Evolutionary conservation across 2,888 invertebrate species (phyloP), one percentile per base, ranked within the genome.

Genomic region (Autographa pulchrina): DNA sequence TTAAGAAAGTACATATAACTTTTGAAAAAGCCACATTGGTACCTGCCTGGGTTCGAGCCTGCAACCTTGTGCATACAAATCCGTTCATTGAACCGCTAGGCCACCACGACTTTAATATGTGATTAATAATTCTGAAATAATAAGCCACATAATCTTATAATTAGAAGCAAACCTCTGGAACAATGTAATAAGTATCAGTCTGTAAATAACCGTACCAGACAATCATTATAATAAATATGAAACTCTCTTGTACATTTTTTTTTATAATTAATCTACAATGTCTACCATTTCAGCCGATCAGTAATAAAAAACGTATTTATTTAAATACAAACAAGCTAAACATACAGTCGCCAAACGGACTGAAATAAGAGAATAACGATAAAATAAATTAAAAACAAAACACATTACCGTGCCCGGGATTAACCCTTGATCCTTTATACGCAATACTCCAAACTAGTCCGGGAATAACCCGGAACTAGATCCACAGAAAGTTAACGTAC

Each of bases 401-500:
- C 54, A 56, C 54, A 56, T 56, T 56, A 20, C 54, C 13, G 54
- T 20, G 54, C 0, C 54, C 54, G 54, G 54, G 54, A 56, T 56
- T 56, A 56, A 20, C 54, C 54, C 54, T 25, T 20, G 13, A 56
- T 65, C 65, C 76, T 63, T 43, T n/a, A 0, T 5, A n/a, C 61
- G 25, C 48, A 11, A n/a, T 14, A 43, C 35, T 5, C 14, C 9
- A 11, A 16, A 20, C 13, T 63, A n/a, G 1, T 31, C 14, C 7
- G 16, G 7, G 31, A 62, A 65, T 72, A 25, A 25, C 25, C 25
- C 25, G 25, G 25, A 7, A 38, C 25, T 11, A 48, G 54, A 62
- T 35, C 67, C 18, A 52, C 4, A 56, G 67, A 74, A 73, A 60
- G 13, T 60, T 68, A 62, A 56, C 20, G 31, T 18, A 56, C 62